Evolutionary conservation across 2,113 vertebrate genomes (phyloP).

Genomic region (Calypte anna): DNA sequence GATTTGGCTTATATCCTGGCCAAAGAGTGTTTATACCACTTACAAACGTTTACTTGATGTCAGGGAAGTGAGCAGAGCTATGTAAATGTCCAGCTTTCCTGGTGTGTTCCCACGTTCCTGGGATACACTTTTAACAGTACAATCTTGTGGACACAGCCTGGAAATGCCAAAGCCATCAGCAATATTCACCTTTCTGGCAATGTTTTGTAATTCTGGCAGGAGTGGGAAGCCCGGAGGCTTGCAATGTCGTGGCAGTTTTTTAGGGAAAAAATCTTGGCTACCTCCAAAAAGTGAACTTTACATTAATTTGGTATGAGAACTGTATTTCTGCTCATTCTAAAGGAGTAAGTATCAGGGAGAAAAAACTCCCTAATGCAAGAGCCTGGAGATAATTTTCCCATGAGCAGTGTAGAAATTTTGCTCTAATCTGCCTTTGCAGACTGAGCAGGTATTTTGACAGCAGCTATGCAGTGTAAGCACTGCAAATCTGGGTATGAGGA

Average conservation of each 20-base stretch:
- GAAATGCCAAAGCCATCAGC: neutral
- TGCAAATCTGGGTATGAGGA: neutral
- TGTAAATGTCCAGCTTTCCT: neutral
- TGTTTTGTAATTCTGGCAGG: neutral
- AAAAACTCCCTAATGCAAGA: neutral
- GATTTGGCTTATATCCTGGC: constrained; percentile 49
- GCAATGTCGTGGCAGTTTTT: neutral
- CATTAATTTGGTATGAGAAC: neutral
- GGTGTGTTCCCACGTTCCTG: fast-evolving
- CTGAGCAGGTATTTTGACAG: neutral
- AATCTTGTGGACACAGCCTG: neutral
- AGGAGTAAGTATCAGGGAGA: neutral
- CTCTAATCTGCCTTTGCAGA: neutral
- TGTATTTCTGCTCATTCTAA: neutral
- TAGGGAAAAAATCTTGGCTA: neutral
- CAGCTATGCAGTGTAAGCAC: neutral
- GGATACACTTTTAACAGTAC: neutral
- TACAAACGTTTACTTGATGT: neutral
- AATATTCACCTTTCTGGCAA: neutral
- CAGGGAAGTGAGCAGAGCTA: neutral
- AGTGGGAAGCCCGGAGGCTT: neutral
- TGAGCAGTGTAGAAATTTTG: neutral
- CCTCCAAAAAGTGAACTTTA: neutral
- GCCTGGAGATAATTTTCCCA: neutral
- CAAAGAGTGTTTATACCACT: constrained; percentile 26